Conservation (phyloP, 1,140 invertebrate species). For the Drosophila arizonae region DNA sequence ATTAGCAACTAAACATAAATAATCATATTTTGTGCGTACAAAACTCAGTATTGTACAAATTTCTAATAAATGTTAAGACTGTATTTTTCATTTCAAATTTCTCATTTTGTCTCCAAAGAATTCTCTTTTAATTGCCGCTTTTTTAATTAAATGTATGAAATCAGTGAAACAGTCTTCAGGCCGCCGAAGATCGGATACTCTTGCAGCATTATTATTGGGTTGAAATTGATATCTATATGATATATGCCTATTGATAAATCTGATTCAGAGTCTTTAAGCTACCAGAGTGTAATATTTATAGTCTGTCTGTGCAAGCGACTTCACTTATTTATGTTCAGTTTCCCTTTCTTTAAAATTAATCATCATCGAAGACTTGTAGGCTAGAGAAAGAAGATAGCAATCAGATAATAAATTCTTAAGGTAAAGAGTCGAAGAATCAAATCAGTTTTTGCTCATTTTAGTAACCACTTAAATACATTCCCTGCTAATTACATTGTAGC, state of each 20-base stretch:
- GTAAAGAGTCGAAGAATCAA: too few species aligned
- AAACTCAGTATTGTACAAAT: constrained; percentile 21
- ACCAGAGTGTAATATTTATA: too few species aligned
- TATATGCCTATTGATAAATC: neutral
- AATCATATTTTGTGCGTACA: constrained; percentile 12
- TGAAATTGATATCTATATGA: too few species aligned
- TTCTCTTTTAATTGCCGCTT: constrained; percentile 9
- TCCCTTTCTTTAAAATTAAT: too few species aligned
- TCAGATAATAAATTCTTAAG: too few species aligned
- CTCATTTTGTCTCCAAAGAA: neutral
- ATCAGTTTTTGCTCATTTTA: too few species aligned
- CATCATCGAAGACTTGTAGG: too few species aligned
- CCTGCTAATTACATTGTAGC: neutral
- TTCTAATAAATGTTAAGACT: constrained; percentile 1
- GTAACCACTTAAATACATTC: too few species aligned
- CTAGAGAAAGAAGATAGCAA: too few species aligned
- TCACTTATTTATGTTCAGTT: too few species aligned
- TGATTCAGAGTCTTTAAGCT: too few species aligned
- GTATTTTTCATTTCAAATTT: neutral
- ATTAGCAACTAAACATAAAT: constrained; percentile 12
- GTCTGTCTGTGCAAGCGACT: too few species aligned
- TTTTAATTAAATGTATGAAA: neutral
- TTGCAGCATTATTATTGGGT: neutral
- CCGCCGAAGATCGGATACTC: neutral
- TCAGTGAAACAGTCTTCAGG: neutral